These are phyloP conservation scores for Mesitornis unicolor DNA, from an alignment of 2,113 vertebrate genomes.

Conservation along the genomic window DNA sequence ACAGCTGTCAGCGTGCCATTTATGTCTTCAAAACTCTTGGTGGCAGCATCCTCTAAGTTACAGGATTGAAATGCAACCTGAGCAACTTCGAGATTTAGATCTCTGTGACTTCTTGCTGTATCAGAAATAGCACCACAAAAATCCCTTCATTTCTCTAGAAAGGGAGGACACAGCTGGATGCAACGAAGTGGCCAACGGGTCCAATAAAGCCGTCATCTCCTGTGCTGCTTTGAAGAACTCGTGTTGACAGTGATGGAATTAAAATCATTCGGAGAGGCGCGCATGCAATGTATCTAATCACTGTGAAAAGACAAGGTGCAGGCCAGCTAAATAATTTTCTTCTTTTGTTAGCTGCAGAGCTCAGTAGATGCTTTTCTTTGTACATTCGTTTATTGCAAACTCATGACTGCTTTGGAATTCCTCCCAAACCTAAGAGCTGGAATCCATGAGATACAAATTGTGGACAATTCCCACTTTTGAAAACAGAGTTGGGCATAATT, in stretches of 20 bases:
- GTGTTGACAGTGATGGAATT: background rate
- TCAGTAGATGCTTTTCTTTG: background rate
- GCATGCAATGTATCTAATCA: background rate
- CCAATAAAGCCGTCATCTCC: background rate
- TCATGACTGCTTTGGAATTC: background rate
- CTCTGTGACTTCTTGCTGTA: background rate
- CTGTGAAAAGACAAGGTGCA: background rate
- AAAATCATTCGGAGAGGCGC: background rate
- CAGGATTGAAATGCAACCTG: background rate
- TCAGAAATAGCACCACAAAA: background rate
- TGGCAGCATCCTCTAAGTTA: conserved; percentile 65
- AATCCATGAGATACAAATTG: background rate
- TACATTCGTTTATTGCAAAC: background rate
- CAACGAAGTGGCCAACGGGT: background rate
- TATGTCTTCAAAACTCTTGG: conserved; percentile 30
- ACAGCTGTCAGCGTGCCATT: conserved; percentile 29
- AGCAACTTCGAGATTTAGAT: background rate
- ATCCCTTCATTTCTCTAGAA: background rate
- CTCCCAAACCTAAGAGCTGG: background rate
- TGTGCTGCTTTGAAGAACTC: background rate
- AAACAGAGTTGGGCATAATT: background rate
- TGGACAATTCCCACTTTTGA: background rate
- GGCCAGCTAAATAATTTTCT: background rate
- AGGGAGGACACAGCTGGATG: background rate
- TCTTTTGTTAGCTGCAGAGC: background rate